phyloP scores from a whole-genome alignment of 2,113 vertebrate species.

The Phylloscopus trochiloides region DNA sequence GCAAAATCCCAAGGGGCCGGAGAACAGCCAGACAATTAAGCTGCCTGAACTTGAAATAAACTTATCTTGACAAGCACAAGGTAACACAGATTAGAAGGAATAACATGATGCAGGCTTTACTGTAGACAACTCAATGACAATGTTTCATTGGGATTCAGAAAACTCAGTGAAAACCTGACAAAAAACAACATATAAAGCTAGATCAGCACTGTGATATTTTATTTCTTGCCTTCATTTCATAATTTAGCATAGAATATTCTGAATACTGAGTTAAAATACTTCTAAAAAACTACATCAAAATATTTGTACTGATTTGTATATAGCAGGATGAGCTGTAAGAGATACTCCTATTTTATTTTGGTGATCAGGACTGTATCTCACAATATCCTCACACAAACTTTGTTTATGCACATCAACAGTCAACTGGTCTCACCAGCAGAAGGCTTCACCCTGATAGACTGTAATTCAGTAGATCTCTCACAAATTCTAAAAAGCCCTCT shows the following conservation, averaged over 20 bases:
- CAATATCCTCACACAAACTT: not conserved
- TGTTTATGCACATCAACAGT: not conserved
- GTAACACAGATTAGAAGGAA: constrained; percentile 18
- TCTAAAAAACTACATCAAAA: not conserved
- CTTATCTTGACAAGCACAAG: constrained; percentile 33
- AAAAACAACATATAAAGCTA: not conserved
- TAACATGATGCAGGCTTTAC: not conserved
- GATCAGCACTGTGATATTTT: not conserved
- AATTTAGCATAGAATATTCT: not conserved
- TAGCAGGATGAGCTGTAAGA: not conserved
- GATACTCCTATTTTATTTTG: not conserved
- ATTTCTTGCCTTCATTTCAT: not conserved
- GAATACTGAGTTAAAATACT: not conserved
- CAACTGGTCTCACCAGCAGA: not conserved
- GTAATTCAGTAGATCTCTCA: not conserved
- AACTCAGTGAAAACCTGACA: not conserved
- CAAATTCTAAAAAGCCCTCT: not conserved
- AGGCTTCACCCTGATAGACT: not conserved
- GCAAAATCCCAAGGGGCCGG: not conserved
- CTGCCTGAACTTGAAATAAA: not conserved
- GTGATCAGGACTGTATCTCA: not conserved
- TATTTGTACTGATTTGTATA: not conserved
- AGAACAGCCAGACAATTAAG: not conserved
- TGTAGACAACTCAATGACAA: not conserved
- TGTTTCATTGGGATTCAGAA: not conserved